These are phyloP conservation scores for Barnardius zonarius DNA, from an alignment of 2,113 vertebrate genomes.

Conservation along the genomic window DNA sequence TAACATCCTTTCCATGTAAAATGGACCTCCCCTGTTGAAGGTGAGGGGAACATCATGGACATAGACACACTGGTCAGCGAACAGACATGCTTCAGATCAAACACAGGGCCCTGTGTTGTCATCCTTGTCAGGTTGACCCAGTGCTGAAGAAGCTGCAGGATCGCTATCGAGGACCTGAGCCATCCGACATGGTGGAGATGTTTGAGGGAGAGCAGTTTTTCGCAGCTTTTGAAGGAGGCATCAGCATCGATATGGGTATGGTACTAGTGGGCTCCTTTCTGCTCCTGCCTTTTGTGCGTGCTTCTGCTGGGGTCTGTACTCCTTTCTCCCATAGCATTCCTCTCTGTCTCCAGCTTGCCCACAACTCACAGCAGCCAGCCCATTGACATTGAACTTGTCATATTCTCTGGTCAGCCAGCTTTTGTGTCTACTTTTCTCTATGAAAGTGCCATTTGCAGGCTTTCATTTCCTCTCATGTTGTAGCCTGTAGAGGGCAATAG, in stretches of 20 bases:
- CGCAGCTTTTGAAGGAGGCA: constrained; percentile 91
- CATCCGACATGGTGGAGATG: constrained; percentile 92
- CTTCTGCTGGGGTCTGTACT: background rate
- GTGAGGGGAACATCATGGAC: background rate
- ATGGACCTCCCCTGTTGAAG: background rate
- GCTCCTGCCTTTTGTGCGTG: accelerated
- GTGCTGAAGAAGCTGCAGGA: constrained; percentile 80
- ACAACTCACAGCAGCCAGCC: background rate
- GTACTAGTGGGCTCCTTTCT: background rate
- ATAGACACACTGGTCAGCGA: background rate
- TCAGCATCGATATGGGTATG: constrained; percentile 85
- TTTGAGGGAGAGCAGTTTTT: constrained; percentile 97
- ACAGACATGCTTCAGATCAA: background rate
- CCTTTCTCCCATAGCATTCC: background rate
- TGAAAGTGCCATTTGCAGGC: background rate
- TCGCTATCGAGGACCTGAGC: constrained; percentile 89
- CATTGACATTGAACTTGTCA: background rate
- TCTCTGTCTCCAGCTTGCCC: background rate
- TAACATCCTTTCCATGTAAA: background rate
- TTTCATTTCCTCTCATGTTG: background rate
- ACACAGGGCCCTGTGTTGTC: background rate
- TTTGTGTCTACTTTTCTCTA: background rate
- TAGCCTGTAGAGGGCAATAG: background rate
- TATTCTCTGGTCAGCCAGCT: background rate
- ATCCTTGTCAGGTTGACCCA: constrained; percentile 77